Evolutionary conservation across 2,888 invertebrate species (phyloP).

Genomic region (Amitus sp.): DNA sequence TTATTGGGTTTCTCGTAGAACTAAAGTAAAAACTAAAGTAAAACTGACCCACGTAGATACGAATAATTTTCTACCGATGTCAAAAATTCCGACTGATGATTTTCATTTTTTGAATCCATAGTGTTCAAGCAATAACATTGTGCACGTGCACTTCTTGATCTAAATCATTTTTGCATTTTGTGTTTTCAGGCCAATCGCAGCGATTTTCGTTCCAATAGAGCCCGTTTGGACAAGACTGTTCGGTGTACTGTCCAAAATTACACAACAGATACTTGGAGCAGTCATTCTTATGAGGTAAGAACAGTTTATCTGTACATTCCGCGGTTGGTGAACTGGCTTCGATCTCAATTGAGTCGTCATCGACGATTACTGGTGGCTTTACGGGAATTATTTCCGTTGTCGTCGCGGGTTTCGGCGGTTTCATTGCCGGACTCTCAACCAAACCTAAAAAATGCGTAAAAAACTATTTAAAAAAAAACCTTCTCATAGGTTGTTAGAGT

Average conservation of each 20-base stretch:
- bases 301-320: conserved; percentile 70
- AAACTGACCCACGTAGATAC: too few species aligned
- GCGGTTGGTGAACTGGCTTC: conserved; percentile 56
- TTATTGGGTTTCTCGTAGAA: too few species aligned
- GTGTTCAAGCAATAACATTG: background rate
- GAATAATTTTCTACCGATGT: too few species aligned
- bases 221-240: conserved; percentile 78
- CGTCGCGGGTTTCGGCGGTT: conserved; percentile 15
- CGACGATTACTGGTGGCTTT: conserved; percentile 14
- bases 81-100: too few species aligned
- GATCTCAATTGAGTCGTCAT: conserved; percentile 53
- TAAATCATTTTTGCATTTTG: conserved; percentile 67
- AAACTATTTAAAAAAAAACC: too few species aligned
- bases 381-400: conserved; percentile 7
- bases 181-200: conserved; percentile 84
- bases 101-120: too few species aligned
- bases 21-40: too few species aligned
- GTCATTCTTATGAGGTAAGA: conserved; percentile 73
- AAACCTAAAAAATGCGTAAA: too few species aligned
- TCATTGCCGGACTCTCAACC: conserved; percentile 14
- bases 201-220: conserved; percentile 83
- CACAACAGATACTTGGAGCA: conserved; percentile 86
- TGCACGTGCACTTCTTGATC: conserved; percentile 22
- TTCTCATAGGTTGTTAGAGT: too few species aligned
- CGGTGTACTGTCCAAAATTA: conserved; percentile 76